These are phyloP conservation scores for Amphilophus citrinellus DNA, from an alignment of 2,113 vertebrate species.

Conservation along the genomic window DNA sequence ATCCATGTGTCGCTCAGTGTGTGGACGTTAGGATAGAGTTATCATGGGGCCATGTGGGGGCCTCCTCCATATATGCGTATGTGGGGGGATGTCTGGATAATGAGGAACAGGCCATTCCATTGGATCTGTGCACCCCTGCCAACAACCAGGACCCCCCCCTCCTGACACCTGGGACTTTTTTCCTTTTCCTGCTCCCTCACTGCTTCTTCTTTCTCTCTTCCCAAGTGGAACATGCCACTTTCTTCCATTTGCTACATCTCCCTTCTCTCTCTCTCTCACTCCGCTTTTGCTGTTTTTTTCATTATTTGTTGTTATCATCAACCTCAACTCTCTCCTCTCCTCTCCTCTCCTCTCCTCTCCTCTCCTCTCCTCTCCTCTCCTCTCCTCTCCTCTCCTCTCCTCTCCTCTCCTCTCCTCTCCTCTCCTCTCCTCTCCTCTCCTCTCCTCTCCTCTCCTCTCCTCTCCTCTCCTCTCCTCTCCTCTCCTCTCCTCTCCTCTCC, in stretches of 20 bases:
- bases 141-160: conserved; percentile 69
- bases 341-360: no score
- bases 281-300: conserved; percentile 19
- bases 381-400: not conserved
- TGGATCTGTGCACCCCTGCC: conserved; percentile 78
- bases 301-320: conserved; percentile 18
- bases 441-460: no score
- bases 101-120: conserved; percentile 84
- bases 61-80: conserved; percentile 34
- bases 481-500: conserved; percentile 10
- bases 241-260: conserved; percentile 28
- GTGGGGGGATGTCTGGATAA: conserved; percentile 65
- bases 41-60: conserved; percentile 64
- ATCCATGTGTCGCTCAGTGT: not conserved
- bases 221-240: conserved; percentile 55
- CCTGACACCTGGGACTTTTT: conserved; percentile 66
- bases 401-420: conserved; percentile 15
- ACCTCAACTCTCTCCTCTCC: not conserved
- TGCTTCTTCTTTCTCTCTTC: conserved; percentile 47
- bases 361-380: not conserved
- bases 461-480: no score
- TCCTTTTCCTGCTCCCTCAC: not conserved
- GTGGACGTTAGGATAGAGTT: conserved; percentile 56
- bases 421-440: not conserved
- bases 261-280: not conserved